These are phyloP conservation scores for Cephalophus harveyi DNA, from an alignment of 2,113 vertebrate genomes.

Conservation along the genomic window DNA sequence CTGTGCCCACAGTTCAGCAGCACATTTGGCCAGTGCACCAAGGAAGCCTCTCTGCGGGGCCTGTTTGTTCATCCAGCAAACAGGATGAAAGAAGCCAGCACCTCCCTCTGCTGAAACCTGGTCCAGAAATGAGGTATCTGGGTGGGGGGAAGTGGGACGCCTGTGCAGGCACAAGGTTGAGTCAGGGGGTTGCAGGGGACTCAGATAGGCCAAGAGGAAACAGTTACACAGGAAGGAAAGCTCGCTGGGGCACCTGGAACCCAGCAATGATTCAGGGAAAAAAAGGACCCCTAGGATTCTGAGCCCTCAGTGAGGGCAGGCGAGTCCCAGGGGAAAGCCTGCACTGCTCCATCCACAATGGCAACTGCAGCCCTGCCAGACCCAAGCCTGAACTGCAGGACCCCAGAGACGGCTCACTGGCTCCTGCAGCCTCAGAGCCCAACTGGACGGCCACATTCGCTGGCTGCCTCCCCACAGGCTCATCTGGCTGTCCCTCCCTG, in stretches of 20 bases:
- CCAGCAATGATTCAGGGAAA: too few relatives aligned
- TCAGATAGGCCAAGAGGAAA: neutral
- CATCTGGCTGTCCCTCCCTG: neutral
- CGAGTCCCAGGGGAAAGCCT: accelerated
- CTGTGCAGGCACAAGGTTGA: too few relatives aligned
- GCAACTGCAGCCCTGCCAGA: neutral
- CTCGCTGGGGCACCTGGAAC: neutral
- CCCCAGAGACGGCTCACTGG: neutral
- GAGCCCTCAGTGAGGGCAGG: neutral
- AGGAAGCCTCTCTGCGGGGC: neutral
- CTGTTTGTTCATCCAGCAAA: neutral
- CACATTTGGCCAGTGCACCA: too few relatives aligned
- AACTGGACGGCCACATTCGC: accelerated
- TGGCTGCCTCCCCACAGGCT: neutral
- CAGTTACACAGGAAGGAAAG: neutral
- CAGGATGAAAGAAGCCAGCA: neutral
- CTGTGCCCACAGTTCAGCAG: accelerated
- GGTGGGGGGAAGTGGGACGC: accelerated
- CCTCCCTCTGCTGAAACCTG: neutral
- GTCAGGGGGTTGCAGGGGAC: neutral
- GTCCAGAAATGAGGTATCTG: accelerated
- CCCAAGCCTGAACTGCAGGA: neutral
- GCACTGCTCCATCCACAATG: accelerated
- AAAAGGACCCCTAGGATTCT: neutral
- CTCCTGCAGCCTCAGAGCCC: neutral